Evolutionary conservation across 2,888 invertebrate species (phyloP).

Genomic region (Catocala fraxini): DNA sequence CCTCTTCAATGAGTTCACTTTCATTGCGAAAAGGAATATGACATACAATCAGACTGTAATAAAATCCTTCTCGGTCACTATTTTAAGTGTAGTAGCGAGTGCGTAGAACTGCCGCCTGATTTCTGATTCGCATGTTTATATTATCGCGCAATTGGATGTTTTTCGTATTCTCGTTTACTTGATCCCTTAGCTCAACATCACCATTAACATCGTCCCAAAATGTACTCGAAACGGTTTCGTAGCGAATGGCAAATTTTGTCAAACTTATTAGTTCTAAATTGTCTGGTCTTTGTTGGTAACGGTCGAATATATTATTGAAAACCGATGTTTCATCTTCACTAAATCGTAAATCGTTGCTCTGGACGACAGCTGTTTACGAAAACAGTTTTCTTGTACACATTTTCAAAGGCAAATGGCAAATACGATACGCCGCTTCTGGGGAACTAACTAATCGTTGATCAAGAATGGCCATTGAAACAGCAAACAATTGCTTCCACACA

Average conservation of each 20-base stretch:
- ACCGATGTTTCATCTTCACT: neutral
- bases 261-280: neutral
- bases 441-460: conserved; percentile 1
- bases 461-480: conserved; percentile 3
- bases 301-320: conserved; percentile 7
- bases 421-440: neutral
- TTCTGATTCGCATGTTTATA: neutral
- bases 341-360: neutral
- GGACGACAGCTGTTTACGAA: neutral
- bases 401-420: neutral
- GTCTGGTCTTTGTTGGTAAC: neutral
- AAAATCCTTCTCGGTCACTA: conserved; percentile 2
- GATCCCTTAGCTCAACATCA: neutral
- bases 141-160: neutral
- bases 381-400: neutral
- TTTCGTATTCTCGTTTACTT: neutral
- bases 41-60: conserved; percentile 6
- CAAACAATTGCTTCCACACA: neutral
- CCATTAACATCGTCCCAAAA: neutral
- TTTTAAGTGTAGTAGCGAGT: neutral
- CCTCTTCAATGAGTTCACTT: neutral
- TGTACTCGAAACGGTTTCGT: neutral
- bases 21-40: neutral
- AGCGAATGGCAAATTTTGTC: neutral
- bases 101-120: neutral